These are phyloP conservation scores for Podarcis cretensis DNA, from an alignment of 2,113 vertebrate species.

Conservation along the genomic window DNA sequence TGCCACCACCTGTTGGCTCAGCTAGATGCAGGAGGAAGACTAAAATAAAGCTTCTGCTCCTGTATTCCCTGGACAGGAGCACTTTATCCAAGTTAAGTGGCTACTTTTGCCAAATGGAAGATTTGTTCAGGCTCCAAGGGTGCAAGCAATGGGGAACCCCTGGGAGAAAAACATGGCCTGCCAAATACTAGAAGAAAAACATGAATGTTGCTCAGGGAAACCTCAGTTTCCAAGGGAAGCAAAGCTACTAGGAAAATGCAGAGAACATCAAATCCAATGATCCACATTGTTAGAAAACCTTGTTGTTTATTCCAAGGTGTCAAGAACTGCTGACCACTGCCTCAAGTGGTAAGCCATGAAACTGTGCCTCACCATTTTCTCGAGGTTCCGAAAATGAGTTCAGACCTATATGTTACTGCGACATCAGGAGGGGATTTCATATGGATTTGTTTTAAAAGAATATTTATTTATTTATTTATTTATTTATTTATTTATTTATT, in stretches of 20 bases:
- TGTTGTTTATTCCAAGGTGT: not conserved
- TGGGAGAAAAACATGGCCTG: slow-evolving; percentile 12
- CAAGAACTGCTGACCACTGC: too few relatives aligned
- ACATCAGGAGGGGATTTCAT: not conserved
- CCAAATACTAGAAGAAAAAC: not conserved
- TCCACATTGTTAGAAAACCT: not conserved
- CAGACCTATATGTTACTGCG: not conserved
- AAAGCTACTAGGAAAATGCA: not conserved
- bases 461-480: too few relatives aligned
- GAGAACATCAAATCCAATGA: not conserved
- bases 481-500: too few relatives aligned
- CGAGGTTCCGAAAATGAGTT: not conserved
- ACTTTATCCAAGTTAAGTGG: not conserved
- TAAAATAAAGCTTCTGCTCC: slow-evolving; percentile 8
- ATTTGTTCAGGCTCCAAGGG: not conserved
- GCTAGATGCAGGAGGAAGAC: not conserved
- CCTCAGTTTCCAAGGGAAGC: not conserved
- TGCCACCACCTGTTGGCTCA: not conserved
- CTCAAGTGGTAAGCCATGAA: not conserved
- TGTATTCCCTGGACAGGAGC: not conserved
- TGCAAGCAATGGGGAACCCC: not conserved
- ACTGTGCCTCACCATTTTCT: not conserved
- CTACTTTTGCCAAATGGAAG: not conserved
- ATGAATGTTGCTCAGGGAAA: not conserved
- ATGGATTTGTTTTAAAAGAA: too few relatives aligned